These are phyloP conservation scores for Dione vanillae DNA, from an alignment of 2,888 invertebrate genomes.

Conservation along the genomic window DNA sequence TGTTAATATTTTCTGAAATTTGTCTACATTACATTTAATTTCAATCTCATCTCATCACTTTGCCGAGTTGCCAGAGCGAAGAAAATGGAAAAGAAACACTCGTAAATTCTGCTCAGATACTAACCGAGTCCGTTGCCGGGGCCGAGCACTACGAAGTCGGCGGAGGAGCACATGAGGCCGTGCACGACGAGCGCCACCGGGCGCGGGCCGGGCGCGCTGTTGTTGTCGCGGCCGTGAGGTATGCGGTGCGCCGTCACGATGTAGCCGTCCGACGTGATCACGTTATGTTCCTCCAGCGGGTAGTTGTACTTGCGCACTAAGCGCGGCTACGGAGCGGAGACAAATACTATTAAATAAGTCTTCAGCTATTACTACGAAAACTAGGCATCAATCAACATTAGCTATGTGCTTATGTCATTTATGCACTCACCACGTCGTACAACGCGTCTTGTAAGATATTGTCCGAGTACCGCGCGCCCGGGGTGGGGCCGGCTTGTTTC, in stretches of 20 bases:
- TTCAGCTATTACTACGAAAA: no score
- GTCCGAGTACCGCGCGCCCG: slow-evolving; percentile 6
- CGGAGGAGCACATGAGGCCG: slow-evolving; percentile 89
- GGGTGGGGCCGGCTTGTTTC: neutral
- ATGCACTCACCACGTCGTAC: slow-evolving; percentile 27
- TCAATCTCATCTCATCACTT: no score
- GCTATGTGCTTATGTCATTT: neutral
- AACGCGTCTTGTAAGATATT: slow-evolving; percentile 33
- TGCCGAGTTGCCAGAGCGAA: no score
- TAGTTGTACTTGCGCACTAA: slow-evolving; percentile 86
- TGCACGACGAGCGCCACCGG: slow-evolving; percentile 87
- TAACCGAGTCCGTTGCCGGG: slow-evolving; percentile 87
- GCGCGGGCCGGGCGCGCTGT: slow-evolving; percentile 69
- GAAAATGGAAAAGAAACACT: no score
- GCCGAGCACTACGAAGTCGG: slow-evolving; percentile 90
- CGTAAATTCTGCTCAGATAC: slow-evolving; percentile 14
- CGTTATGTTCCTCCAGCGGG: slow-evolving; percentile 85
- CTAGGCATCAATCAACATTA: neutral
- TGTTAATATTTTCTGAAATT: no score
- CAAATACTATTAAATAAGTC: no score
- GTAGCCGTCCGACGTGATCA: slow-evolving; percentile 90
- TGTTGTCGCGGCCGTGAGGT: slow-evolving; percentile 76
- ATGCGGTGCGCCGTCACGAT: slow-evolving; percentile 90
- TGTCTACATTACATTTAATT: no score
- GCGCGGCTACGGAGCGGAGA: slow-evolving; percentile 66